Evolutionary conservation across 1,140 invertebrate genomes (phyloP).

Genomic region (Tetragnatha versicolor): DNA sequence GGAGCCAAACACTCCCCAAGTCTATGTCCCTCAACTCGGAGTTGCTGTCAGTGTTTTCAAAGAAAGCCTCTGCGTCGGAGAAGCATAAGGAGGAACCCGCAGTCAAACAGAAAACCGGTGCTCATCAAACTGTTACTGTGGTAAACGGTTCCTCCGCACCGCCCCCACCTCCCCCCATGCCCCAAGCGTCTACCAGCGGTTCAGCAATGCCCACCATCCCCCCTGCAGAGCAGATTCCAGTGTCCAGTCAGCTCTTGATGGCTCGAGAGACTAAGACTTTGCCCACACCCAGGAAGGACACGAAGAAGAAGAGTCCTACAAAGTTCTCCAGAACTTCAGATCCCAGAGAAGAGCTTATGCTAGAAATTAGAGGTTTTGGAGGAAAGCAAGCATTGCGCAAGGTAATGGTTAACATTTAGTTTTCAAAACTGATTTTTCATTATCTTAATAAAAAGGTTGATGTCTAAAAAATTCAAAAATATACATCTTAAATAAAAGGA

Average conservation of each 20-base stretch:
- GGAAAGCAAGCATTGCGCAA: slow-evolving; percentile 69
- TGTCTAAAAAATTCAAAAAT: too few species aligned
- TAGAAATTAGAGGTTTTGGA: slow-evolving; percentile 77
- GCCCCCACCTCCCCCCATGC: slow-evolving; percentile 26
- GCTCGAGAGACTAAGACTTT: slow-evolving; percentile 39
- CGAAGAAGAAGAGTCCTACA: slow-evolving; percentile 27
- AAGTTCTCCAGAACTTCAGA: slow-evolving; percentile 62
- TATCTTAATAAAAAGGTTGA: too few species aligned
- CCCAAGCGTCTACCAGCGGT: neutral
- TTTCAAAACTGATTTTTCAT: too few species aligned
- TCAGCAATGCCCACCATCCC: slow-evolving; percentile 44
- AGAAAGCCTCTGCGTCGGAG: neutral
- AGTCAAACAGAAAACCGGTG: neutral
- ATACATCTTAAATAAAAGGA: too few species aligned
- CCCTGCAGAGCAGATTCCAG: slow-evolving; percentile 45
- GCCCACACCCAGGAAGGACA: slow-evolving; percentile 12
- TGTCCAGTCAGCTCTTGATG: slow-evolving; percentile 49
- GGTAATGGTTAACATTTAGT: slow-evolving; percentile 64
- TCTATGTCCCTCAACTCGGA: slow-evolving; percentile 44
- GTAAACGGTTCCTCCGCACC: slow-evolving; percentile 24
- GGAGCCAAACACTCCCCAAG: slow-evolving; percentile 36
- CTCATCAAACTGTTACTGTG: slow-evolving; percentile 26
- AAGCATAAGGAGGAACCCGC: neutral
- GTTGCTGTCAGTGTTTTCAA: slow-evolving; percentile 38
- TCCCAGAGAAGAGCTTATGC: slow-evolving; percentile 72